Evolutionary conservation across 2,888 invertebrate genomes (phyloP).

Genomic region (Drosophila prolongata): DNA sequence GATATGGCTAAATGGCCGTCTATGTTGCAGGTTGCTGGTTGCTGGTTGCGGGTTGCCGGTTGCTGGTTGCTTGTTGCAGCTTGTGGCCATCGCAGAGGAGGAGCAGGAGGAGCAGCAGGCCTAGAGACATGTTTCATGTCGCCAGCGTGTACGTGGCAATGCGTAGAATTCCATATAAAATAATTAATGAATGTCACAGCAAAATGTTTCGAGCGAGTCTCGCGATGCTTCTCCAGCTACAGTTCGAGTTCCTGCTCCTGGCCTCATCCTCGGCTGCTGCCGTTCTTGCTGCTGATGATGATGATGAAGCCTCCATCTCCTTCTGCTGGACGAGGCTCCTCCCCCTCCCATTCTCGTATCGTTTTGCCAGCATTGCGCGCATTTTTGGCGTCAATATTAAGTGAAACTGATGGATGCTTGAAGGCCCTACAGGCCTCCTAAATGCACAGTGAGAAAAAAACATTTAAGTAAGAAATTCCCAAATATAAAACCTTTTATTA

Average conservation of each 20-base stretch:
- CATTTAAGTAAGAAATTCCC: neutral
- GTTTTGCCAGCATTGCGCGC: slow-evolving; percentile 83
- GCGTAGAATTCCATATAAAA: slow-evolving; percentile 83
- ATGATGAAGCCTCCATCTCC: slow-evolving; percentile 6
- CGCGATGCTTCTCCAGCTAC: slow-evolving; percentile 47
- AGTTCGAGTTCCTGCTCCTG: slow-evolving; percentile 8
- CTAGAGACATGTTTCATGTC: slow-evolving; percentile 78
- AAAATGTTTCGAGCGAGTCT: slow-evolving; percentile 71
- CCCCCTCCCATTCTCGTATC: slow-evolving; percentile 67
- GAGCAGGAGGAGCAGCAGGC: slow-evolving; percentile 15
- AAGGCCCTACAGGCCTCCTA: slow-evolving; percentile 46
- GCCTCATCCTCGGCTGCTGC: slow-evolving; percentile 14
- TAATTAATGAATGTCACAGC: slow-evolving; percentile 84
- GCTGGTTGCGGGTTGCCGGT: neutral
- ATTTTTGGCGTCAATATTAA: slow-evolving; percentile 85
- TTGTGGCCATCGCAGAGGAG: neutral
- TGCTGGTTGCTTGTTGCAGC: neutral
- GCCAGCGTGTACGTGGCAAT: slow-evolving; percentile 83
- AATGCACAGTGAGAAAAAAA: slow-evolving; percentile 33
- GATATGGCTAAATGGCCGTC: slow-evolving; percentile 77
- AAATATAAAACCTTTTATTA: no score
- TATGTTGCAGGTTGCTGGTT: slow-evolving; percentile 57
- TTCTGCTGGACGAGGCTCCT: slow-evolving; percentile 3
- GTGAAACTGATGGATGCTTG: slow-evolving; percentile 82
- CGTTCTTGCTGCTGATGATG: slow-evolving; percentile 13